phyloP scores from a whole-genome alignment of 2,113 vertebrate species.

The Ahaetulla prasina region DNA sequence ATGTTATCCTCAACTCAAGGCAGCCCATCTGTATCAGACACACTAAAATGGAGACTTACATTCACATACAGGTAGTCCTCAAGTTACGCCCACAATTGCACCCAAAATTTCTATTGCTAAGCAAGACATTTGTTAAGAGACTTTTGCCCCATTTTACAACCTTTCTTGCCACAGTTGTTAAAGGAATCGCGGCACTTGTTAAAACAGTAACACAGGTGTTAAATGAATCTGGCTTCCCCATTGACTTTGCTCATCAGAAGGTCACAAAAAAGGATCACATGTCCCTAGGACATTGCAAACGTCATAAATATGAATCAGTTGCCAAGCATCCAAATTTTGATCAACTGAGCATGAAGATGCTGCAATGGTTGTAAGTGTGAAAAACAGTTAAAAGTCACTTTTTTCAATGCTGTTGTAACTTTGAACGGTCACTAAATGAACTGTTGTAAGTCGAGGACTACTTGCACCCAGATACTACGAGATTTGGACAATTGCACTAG shows the following conservation, averaged over 20 bases:
- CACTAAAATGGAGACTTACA: background rate
- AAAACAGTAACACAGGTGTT: background rate
- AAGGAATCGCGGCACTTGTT: background rate
- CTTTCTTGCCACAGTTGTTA: background rate
- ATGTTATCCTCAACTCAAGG: background rate
- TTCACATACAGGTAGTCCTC: background rate
- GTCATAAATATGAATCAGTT: background rate
- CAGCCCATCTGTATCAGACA: background rate
- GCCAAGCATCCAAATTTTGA: background rate
- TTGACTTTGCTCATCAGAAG: background rate
- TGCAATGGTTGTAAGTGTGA: background rate
- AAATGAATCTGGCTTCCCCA: background rate
- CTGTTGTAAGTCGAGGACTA: background rate
- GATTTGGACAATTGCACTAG: background rate
- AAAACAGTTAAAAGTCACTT: background rate
- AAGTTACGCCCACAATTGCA: background rate
- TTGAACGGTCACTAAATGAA: background rate
- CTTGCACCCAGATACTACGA: background rate
- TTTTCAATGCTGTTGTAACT: background rate
- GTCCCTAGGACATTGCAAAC: background rate
- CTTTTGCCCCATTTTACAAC: background rate
- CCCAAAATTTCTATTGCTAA: background rate
- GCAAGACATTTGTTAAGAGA: background rate
- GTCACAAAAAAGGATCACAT: background rate
- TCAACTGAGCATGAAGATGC: background rate